Conservation (phyloP, 2,888 invertebrate species). For the Criorhina ranunculi region DNA sequence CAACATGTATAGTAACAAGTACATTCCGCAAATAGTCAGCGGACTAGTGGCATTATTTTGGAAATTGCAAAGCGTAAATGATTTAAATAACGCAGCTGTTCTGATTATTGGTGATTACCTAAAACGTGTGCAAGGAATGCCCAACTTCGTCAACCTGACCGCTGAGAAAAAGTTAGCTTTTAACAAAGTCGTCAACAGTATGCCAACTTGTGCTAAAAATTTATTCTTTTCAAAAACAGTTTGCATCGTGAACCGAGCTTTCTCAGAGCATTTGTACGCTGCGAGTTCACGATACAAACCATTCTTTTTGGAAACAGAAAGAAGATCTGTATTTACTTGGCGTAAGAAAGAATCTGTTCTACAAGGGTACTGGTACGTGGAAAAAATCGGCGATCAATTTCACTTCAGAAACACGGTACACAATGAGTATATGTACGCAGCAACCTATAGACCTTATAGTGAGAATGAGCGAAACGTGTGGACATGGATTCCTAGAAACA, state of each 20-base stretch:
- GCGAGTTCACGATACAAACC: background rate
- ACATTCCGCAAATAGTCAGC: conserved; percentile 8
- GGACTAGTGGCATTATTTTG: conserved; percentile 22
- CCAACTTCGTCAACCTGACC: background rate
- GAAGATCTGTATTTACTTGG: conserved; percentile 30
- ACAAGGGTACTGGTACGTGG: conserved; percentile 24
- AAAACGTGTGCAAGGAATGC: background rate
- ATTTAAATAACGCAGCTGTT: conserved; percentile 29
- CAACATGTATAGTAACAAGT: background rate
- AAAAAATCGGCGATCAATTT: background rate
- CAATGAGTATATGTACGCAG: conserved; percentile 10
- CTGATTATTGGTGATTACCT: background rate
- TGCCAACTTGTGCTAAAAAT: conserved; percentile 21
- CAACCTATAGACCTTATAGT: background rate
- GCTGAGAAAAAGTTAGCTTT: background rate
- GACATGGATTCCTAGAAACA: background rate
- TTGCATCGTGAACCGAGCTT: conserved; percentile 24
- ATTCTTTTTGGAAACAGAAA: background rate
- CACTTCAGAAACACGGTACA: conserved; percentile 6
- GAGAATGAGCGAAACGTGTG: background rate
- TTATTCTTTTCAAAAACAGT: background rate
- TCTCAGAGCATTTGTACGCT: conserved; percentile 12
- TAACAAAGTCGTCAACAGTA: conserved; percentile 1
- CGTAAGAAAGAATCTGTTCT: background rate
- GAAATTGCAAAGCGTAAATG: background rate